phyloP scores from a whole-genome alignment of 2,797 vertebrate genomes.

The Liparis tanakae region DNA sequence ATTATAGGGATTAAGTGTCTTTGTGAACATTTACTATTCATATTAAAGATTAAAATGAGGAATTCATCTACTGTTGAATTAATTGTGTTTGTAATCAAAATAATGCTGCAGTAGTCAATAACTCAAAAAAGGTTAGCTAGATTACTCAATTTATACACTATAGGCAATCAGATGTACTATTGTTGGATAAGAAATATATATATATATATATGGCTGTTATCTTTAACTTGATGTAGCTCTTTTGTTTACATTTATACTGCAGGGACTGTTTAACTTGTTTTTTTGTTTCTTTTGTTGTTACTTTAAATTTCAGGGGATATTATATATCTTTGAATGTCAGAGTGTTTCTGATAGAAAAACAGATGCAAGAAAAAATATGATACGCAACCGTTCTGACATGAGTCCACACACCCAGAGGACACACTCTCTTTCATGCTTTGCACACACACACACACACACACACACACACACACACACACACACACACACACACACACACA shows the following conservation, averaged over 20 bases:
- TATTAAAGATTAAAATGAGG: not conserved
- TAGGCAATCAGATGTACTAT: not conserved
- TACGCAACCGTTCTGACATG: conserved; percentile 11
- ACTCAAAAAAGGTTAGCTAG: not conserved
- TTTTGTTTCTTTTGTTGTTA: not conserved
- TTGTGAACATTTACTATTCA: not conserved
- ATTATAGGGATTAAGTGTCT: not conserved
- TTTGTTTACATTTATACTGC: not conserved
- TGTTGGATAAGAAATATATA: not conserved
- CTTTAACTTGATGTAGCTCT: not conserved
- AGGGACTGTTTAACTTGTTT: not conserved
- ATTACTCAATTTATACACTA: not conserved
- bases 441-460: not conserved
- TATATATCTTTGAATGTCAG: not conserved
- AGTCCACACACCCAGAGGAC: conserved; percentile 1
- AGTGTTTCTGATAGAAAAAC: not conserved
- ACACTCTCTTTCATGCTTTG: conserved; percentile 11
- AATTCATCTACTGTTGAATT: not conserved
- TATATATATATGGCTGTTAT: not conserved
- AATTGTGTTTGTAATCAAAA: not conserved
- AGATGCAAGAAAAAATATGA: not conserved
- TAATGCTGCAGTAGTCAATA: not conserved
- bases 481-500: too few relatives aligned
- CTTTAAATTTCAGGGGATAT: not conserved
- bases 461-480: too few relatives aligned